Conservation (phyloP, 2,797 vertebrate species). For the Pogonophryne albipinna region DNA sequence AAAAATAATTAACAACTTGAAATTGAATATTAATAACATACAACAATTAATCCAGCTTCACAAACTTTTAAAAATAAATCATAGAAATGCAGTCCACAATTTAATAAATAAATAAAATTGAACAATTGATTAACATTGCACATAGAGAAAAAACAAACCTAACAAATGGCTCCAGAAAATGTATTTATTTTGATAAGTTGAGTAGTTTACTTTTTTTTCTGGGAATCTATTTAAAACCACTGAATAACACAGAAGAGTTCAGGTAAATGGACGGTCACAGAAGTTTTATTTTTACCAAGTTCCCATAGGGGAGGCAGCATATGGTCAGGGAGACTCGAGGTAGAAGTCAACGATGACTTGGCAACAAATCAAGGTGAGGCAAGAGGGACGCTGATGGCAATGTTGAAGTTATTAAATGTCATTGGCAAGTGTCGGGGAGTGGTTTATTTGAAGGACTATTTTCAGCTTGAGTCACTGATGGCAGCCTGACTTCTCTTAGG, state of each 20-base stretch:
- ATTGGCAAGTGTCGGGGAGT: conserved; percentile 60
- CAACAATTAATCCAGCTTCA: background rate
- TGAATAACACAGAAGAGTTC: conserved; percentile 17
- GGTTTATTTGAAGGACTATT: conserved; percentile 65
- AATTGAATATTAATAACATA: conserved; percentile 2
- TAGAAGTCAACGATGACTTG: conserved; percentile 75
- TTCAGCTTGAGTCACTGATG: conserved; percentile 55
- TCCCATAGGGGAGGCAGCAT: conserved; percentile 63
- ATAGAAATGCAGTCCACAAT: background rate
- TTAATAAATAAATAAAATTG: background rate
- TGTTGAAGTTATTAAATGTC: conserved; percentile 76
- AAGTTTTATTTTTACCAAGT: conserved; percentile 57
- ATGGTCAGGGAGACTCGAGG: conserved; percentile 65
- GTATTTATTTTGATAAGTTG: background rate
- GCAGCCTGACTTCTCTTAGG: conserved; percentile 48
- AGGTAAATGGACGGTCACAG: conserved; percentile 49
- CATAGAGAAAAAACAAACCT: background rate
- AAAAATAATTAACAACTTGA: background rate
- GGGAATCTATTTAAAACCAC: background rate
- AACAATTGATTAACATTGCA: background rate
- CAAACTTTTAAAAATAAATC: background rate
- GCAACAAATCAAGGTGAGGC: conserved; percentile 72
- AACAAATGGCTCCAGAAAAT: background rate
- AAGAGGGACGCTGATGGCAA: conserved; percentile 58
- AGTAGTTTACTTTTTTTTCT: background rate